Evolutionary conservation across 2,888 invertebrate species (phyloP).

Genomic region (Opisthograptis luteolata): DNA sequence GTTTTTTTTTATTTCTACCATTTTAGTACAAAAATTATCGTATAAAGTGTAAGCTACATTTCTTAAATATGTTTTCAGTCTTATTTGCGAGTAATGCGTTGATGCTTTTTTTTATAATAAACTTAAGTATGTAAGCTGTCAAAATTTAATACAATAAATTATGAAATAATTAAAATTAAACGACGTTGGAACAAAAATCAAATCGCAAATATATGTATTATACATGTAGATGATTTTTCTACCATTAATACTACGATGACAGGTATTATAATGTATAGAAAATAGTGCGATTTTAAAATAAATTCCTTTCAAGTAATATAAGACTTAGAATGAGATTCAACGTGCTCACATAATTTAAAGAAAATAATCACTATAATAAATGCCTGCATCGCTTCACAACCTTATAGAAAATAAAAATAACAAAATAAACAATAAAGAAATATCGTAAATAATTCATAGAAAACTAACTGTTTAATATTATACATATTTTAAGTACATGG

Average conservation of each 20-base stretch:
- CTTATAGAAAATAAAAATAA: slow-evolving; percentile 50
- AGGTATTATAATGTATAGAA: no score
- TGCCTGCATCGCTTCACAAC: slow-evolving; percentile 56
- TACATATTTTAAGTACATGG: slow-evolving; percentile 59
- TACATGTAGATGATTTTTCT: no score
- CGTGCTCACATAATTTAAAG: not conserved
- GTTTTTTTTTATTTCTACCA: slow-evolving; percentile 33
- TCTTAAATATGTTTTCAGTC: slow-evolving; percentile 49
- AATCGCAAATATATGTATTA: slow-evolving; percentile 6
- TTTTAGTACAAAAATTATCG: slow-evolving; percentile 34
- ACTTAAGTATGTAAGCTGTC: not conserved
- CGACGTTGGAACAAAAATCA: not conserved
- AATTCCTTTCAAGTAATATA: no score
- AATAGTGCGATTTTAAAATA: no score
- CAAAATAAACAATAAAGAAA: slow-evolving; percentile 31
- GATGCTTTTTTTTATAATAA: slow-evolving; percentile 28
- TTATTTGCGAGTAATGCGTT: slow-evolving; percentile 49
- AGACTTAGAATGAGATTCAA: slow-evolving; percentile 11
- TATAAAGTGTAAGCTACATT: slow-evolving; percentile 33
- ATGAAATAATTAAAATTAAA: no score
- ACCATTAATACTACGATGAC: slow-evolving; percentile 16
- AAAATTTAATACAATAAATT: no score
- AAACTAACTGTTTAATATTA: slow-evolving; percentile 20
- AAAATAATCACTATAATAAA: slow-evolving; percentile 30
- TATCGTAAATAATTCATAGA: slow-evolving; percentile 19